Base-by-base conservation (phyloP, 2,888 invertebrate species). In the Xylota segnis region DNA sequence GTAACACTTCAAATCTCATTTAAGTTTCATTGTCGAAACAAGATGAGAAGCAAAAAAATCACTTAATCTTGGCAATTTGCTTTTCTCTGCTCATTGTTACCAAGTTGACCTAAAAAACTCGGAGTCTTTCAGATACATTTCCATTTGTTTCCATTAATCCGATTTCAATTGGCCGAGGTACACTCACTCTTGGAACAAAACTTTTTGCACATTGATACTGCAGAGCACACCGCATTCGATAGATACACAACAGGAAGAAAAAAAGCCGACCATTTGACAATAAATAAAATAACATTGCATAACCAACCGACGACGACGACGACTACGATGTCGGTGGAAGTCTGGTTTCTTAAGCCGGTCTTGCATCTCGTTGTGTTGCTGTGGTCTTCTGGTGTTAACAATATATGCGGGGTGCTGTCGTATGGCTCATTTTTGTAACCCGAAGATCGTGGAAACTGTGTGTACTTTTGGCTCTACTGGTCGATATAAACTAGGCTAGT, bases 231-330 rank as follows among this genome's bases (percentile, higher is more conserved):
- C 32, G n/a, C 9, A 32, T 34, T 27, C 34, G 47, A 50, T 70
- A 54, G 63, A 56, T 65, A 9, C 32, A 83, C 32, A 83, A 77
- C 83, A 83, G 83, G 83, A 83, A 83, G 83, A 77, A 54, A 65
- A 65, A 70, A 65, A 34, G 6, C 40, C 71, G 29, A 66, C 43
- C 59, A 40, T 77, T 72, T 83, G 77, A 77, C 70, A 65, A 66
- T 76, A 76, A 58, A 83, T 71, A 63, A 78, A 78, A 47, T 63
- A 23, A 75, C 59, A 83, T 83, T 83, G 40, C 76, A 66, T 83
- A 83, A 71, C 50, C 61, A 56, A 72, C 47, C 18, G 52, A 27
- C 59, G 45, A 12, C 43, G n/a, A 18, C 16, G 32, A 32, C 32
- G 32, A 32, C 32, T 3, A 32, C 32, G 32, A 7, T 5, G 37